Percentiles rank a stretch among this genome's conserved stretches.
Conservation (phyloP, 2,888 invertebrate genomes). For the Tetragonula carbonaria region DNA sequence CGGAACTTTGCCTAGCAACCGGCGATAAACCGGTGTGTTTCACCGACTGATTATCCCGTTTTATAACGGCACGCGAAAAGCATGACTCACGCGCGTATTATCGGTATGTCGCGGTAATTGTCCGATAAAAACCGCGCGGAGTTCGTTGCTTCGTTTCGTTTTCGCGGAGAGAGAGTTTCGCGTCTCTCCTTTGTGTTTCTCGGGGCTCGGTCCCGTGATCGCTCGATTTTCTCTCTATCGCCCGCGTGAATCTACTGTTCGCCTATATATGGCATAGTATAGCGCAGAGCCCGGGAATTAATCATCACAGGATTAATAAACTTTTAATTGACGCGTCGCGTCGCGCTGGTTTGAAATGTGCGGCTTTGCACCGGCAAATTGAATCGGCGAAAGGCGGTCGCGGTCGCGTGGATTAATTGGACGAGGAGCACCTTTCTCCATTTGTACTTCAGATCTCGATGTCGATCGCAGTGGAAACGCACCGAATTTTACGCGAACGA, state of each 20-base stretch:
- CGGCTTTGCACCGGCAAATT: conserved; percentile 1
- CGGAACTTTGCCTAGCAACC: background rate
- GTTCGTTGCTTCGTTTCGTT: conserved; percentile 27
- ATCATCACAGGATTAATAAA: conserved; percentile 41
- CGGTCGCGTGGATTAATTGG: background rate
- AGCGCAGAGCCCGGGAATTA: background rate
- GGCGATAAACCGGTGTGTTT: conserved; percentile 47
- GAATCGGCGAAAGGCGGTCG: background rate
- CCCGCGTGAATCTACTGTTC: too few species aligned
- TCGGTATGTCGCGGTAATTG: conserved; percentile 28
- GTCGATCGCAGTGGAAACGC: too few species aligned
- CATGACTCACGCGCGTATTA: conserved; percentile 33
- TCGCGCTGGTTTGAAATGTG: background rate
- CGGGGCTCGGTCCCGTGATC: too few species aligned
- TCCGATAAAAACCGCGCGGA: conserved; percentile 8
- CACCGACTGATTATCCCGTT: conserved; percentile 44
- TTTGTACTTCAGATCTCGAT: background rate
- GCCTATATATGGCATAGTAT: too few species aligned
- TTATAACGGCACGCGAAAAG: conserved; percentile 7
- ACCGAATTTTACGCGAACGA: too few species aligned
- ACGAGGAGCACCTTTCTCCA: too few species aligned
- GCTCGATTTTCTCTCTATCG: too few species aligned
- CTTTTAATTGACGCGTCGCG: conserved; percentile 43
- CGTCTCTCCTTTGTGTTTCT: too few species aligned
- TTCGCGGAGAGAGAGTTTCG: background rate